Evolutionary conservation across 2,113 vertebrate species (phyloP), one percentile per base, ranked within the genome.

Genomic region (Gambusia holbrooki): DNA sequence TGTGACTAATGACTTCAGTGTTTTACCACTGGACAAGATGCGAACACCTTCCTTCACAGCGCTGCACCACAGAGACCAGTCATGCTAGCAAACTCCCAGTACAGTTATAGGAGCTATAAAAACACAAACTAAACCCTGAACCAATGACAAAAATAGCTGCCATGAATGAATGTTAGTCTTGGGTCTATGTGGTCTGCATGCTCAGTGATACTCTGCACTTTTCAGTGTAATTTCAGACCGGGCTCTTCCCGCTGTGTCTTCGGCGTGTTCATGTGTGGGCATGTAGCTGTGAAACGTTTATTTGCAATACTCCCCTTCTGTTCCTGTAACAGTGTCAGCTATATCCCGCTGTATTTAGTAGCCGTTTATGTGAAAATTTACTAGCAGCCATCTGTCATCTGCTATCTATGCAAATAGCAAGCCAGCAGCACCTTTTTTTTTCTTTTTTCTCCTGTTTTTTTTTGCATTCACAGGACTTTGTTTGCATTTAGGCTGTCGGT

Each of bases 381-480:
- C 77, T 28, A 71, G 74, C 73, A 77, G 81, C 89, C 86, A 87
- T 87, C 90, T 91, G 89, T 86, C 83, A 88, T 75, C 85, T 85
- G 84, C 80, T 81, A 80, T 86, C 84, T 83, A 89, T 89, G 87
- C 85, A 92, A 88, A 92, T 82, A 86, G 54, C 35, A 19, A 48
- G 37, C 80, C 51, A 86, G 76, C 81, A 84, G 74, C 71, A 90
- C 78, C 77, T 86, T 84, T 81, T 83, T 71, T 83, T 72, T 37
- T 19, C 2, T 3, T 37, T 37, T 37, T 3, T 11, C 0, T 0
- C 1, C 19, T 73, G 9, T 19, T 76, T 9, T 30, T 74, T 80
- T 83, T 76, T 86, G 78, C 62, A 85, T 90, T 79, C 76, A 82
- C 79, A 86, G 68, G 65, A 80, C 66, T 69, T 66, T 89, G 76